Evolutionary conservation across 1,140 invertebrate species (phyloP).

Genomic region (Drosophila sproati): DNA sequence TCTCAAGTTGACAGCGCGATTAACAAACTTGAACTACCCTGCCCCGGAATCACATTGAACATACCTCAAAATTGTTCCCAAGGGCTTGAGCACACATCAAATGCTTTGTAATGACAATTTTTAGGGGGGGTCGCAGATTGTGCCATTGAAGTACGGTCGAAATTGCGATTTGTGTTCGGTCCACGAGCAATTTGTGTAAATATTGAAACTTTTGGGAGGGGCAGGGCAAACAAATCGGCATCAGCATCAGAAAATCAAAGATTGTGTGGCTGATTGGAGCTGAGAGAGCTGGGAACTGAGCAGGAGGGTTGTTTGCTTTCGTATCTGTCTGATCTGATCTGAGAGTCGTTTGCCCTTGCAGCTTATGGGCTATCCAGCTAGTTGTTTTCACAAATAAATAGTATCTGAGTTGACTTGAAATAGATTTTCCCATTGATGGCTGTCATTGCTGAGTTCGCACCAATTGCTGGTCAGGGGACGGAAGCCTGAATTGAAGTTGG

Average conservation of each 20-base stretch:
- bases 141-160: conserved; percentile 66
- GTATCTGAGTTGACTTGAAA: conserved; percentile 15
- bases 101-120: conserved; percentile 60
- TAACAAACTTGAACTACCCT: conserved; percentile 23
- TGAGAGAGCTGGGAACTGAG: conserved; percentile 17
- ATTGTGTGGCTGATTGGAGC: conserved; percentile 77
- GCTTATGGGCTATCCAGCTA: conserved; percentile 54
- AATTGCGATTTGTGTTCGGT: conserved; percentile 61
- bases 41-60: background rate
- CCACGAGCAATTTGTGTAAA: conserved; percentile 74
- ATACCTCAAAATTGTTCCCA: conserved; percentile 35
- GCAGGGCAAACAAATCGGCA: conserved; percentile 11
- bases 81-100: conserved; percentile 49
- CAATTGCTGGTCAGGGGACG: conserved; percentile 18
- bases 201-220: conserved; percentile 70
- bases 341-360: conserved; percentile 24
- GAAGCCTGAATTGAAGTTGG: background rate
- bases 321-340: conserved; percentile 4
- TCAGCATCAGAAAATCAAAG: conserved; percentile 62
- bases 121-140: conserved; percentile 48
- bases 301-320: conserved; percentile 46
- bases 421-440: conserved; percentile 63
- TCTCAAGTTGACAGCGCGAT: conserved; percentile 26
- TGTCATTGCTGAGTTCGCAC: conserved; percentile 56
- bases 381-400: conserved; percentile 46